A percentile compares a stretch with the other conserved stretches of the same genome.
Evolutionary conservation across 2,888 invertebrate species (phyloP).

Genomic region (Endotricha flammealis): DNA sequence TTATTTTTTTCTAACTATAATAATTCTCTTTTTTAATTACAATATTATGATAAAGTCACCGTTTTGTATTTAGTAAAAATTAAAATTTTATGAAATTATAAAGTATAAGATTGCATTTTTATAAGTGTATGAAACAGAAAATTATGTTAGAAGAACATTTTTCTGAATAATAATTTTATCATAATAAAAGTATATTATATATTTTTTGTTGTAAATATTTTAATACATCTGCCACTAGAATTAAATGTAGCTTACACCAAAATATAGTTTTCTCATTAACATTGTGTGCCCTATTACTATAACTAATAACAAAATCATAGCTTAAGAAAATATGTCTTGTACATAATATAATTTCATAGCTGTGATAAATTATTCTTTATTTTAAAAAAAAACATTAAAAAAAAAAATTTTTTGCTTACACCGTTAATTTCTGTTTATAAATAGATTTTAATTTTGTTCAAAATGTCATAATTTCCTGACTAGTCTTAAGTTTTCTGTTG

Average conservation of each 20-base stretch:
- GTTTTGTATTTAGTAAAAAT: slow-evolving; percentile 14
- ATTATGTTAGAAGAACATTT: background rate
- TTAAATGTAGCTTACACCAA: slow-evolving; percentile 72
- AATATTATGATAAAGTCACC: background rate
- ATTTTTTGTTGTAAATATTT: slow-evolving; percentile 27
- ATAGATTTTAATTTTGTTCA: slow-evolving; percentile 5
- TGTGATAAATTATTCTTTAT: slow-evolving; percentile 66
- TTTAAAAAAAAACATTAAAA: slow-evolving; percentile 35
- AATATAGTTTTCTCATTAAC: slow-evolving; percentile 52
- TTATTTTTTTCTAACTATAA: background rate
- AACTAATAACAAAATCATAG: slow-evolving; percentile 32
- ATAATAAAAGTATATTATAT: background rate
- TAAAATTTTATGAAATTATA: slow-evolving; percentile 10
- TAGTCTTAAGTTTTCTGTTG: slow-evolving; percentile 57
- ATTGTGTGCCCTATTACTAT: slow-evolving; percentile 41
- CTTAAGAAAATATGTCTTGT: slow-evolving; percentile 31
- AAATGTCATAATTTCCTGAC: slow-evolving; percentile 44
- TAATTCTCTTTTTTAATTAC: background rate
- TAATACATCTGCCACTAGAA: slow-evolving; percentile 62
- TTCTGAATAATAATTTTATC: slow-evolving; percentile 25
- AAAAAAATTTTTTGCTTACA: slow-evolving; percentile 23
- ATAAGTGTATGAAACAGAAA: background rate
- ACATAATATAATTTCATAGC: slow-evolving; percentile 64
- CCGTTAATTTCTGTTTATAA: background rate
- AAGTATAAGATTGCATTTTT: slow-evolving; percentile 20